These are phyloP conservation scores for Mystacides longicornis DNA, from an alignment of 2,888 invertebrate genomes.

Conservation along the genomic window DNA sequence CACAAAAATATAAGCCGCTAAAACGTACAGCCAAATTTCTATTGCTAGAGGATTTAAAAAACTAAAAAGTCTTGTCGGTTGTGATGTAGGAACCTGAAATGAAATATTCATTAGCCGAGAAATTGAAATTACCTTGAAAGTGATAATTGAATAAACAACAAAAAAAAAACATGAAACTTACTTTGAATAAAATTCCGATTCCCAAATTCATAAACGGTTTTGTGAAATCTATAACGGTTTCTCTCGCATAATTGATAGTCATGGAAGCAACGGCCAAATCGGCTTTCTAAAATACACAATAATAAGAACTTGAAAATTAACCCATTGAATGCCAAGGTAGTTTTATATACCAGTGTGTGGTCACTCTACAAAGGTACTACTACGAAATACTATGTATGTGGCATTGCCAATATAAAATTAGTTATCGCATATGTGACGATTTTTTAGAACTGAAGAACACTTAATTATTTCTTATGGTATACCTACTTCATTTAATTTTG, in stretches of 20 bases:
- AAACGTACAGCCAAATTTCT: slow-evolving; percentile 94
- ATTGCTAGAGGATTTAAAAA: slow-evolving; percentile 94
- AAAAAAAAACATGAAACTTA: slow-evolving; percentile 33
- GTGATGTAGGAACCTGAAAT: slow-evolving; percentile 77
- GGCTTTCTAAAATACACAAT: slow-evolving; percentile 61
- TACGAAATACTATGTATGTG: too few species aligned
- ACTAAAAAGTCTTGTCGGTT: slow-evolving; percentile 83
- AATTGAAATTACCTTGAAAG: background rate
- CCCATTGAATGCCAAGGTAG: too few species aligned
- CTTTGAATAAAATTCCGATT: slow-evolving; percentile 92
- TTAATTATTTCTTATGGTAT: too few species aligned
- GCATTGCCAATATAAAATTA: too few species aligned
- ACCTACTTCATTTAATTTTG: too few species aligned
- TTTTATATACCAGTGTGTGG: too few species aligned
- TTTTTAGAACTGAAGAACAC: too few species aligned
- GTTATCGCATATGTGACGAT: too few species aligned
- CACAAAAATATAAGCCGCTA: slow-evolving; percentile 90
- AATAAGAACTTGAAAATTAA: too few species aligned
- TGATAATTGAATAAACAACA: background rate
- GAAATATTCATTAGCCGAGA: slow-evolving; percentile 6
- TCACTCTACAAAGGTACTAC: too few species aligned
- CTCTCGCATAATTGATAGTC: slow-evolving; percentile 95
- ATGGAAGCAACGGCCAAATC: slow-evolving; percentile 95
- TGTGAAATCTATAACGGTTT: slow-evolving; percentile 93
- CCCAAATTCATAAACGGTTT: slow-evolving; percentile 98